Evolutionary conservation across 2,797 vertebrate species (phyloP).

Genomic region (Anguilla megastoma): DNA sequence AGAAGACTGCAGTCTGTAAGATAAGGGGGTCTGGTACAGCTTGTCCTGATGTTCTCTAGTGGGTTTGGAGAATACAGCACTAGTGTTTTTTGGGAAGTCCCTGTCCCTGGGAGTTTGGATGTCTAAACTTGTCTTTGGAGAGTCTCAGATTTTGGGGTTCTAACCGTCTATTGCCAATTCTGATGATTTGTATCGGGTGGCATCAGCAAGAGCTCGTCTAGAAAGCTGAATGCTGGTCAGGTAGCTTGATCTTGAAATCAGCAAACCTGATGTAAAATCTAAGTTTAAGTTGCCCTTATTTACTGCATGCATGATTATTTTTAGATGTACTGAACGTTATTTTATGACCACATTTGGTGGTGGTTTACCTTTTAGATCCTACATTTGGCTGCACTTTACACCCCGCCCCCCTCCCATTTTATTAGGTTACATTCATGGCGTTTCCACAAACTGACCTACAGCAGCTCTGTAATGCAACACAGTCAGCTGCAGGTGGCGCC

Average conservation of each 20-base stretch:
- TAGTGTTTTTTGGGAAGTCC: neutral
- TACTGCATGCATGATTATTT: neutral
- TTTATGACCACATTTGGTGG: neutral
- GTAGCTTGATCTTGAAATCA: neutral
- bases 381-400: too few relatives aligned
- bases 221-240: neutral
- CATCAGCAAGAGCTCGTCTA: neutral
- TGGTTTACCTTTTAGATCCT: neutral
- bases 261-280: neutral
- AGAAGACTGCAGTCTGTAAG: too few relatives aligned
- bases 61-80: neutral
- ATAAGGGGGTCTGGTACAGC: too few relatives aligned
- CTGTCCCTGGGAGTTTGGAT: neutral
- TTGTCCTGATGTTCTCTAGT: too few relatives aligned
- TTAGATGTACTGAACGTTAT: neutral
- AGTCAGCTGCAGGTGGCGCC: neutral
- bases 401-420: too few relatives aligned
- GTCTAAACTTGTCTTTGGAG: neutral
- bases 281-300: neutral
- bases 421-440: too few relatives aligned
- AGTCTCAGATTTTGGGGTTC: neutral
- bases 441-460: neutral
- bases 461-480: neutral
- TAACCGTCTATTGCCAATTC: neutral
- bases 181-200: neutral